Evolutionary conservation across 2,888 invertebrate genomes (phyloP), one percentile per base, ranked within the genome.

Genomic region (Lasioglossum morio): DNA sequence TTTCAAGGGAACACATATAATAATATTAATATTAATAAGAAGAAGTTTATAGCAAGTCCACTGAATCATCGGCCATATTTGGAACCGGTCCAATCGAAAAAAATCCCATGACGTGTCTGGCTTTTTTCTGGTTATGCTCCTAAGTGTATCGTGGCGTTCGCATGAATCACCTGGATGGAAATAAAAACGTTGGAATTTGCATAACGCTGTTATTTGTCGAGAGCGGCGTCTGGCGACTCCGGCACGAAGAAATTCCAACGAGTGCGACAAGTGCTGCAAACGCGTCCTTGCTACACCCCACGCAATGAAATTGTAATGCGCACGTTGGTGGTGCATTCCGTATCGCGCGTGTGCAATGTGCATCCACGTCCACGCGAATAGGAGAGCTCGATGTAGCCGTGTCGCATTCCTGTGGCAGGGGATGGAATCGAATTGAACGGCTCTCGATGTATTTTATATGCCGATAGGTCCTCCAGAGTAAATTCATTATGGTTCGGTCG

Each of bases 281-380:
- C 34, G 12, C 90, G 91, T 90, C 90, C 90, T 89, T 89, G 89
- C 91, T 46, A 53, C 90, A 53, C 83, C 89, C 87, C 85, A 83
- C 90, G 82, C 87, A 72, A 83, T 74, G 76, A 79, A 79, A 86
- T 76, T 37, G 81, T 79, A 86, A 88, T 81, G 79, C 48, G 74
- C 70, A 83, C 88, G 81, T 79, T 70, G 88, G 72, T 81, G 89
- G 76, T 82, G 81, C 85, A 84, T 88, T 89, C 88, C 83, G 53
- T 70, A 66, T 60, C 78, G 69, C 66, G 69, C 72, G 53, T 66
- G 72, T 72, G 57, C 57, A 57, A n/a, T 48, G 48, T 5, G 48
- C 48, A 48, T 73, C 60, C 48, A 66, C 77, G 19, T 63, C 60
- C 46, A 79, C 77, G 72, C 74, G 75, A 77, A 85, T 88, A 79